Base-by-base conservation (phyloP, 2,113 vertebrate species). In the Tylochromis polylepis region DNA sequence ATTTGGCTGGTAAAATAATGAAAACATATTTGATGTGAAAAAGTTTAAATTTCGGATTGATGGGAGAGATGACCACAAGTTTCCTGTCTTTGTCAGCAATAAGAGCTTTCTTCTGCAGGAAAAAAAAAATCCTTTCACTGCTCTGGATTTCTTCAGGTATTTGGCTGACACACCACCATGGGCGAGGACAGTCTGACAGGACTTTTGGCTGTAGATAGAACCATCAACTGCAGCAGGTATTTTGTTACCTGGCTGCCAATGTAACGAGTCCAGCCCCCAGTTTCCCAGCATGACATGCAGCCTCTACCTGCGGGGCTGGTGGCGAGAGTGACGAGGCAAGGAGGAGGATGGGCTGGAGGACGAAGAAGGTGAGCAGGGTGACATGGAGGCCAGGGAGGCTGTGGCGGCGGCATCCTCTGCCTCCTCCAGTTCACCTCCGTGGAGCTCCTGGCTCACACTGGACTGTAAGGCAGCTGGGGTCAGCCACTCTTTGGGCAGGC, bases 401-500 rank as follows among this genome's bases (percentile, higher is more conserved):
- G 97, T 96, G 43, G 97, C 97, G 0, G 96, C 98, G 1, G 97
- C 98, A 57, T 98, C 98, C 93, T 99, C 98, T 0, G 97, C 98
- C 91, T 99, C 98, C 95, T 99, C 98, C 93, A 98, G 97, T 92
- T 98, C 98, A 1, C 89, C 88, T 29, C 84, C 94, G 3, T 98
- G 98, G 20, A 99, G 97, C 95, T 99, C 99, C 93, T 99, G 99
- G 96, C 98, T 99, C 83, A 99, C 98, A 8, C 98, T 99, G 57
- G 98, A 98, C 96, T 99, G 99, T 91, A 99, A 96, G 78, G 99
- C 98, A 4, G 98, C 99, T 0, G 99, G 99, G 2, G 99, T 99
- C 53, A 99, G 96, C 99, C 98, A 99, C 96, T 99, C 98, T 95
- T 98, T 98, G 1, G 99, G 99, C 95, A 99, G 97, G 93, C 98